Percentiles rank a stretch among this genome's conserved stretches.
These are phyloP conservation scores for Takifugu flavidus DNA, from an alignment of 2,113 vertebrate species.

Conservation along the genomic window DNA sequence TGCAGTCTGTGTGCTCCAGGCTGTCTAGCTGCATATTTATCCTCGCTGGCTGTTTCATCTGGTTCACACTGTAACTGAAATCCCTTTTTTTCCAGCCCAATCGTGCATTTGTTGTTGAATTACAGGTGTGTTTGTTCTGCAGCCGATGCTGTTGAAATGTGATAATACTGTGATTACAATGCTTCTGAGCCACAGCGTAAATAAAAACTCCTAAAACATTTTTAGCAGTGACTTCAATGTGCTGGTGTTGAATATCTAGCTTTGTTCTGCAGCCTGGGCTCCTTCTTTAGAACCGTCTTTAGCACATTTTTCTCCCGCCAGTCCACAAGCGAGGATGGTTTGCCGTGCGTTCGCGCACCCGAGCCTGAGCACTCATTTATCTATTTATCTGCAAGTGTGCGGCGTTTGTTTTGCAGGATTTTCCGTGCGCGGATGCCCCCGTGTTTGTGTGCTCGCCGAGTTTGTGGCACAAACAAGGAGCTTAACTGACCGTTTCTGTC, in stretches of 20 bases:
- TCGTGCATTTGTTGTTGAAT: neutral
- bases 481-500: slow-evolving; percentile 36
- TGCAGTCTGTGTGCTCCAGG: no score
- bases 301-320: no score
- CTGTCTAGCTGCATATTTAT: no score
- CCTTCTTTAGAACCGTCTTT: no score
- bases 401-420: neutral
- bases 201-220: neutral
- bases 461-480: slow-evolving; percentile 28
- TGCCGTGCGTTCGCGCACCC: neutral
- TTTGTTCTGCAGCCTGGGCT: no score
- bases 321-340: no score
- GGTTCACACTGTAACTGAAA: neutral
- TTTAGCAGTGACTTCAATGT: no score
- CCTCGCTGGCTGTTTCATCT: no score
- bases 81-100: no score
- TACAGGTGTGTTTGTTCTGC: slow-evolving; percentile 7
- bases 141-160: slow-evolving; percentile 6
- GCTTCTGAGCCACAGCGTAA: slow-evolving; percentile 1
- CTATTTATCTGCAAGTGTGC: neutral
- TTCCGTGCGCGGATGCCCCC: neutral
- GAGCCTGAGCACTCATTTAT: neutral
- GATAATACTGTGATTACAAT: neutral
- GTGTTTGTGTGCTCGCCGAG: slow-evolving; percentile 4
- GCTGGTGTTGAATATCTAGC: neutral